Conservation (phyloP, 2,113 vertebrate species). For the Corapipo altera region DNA sequence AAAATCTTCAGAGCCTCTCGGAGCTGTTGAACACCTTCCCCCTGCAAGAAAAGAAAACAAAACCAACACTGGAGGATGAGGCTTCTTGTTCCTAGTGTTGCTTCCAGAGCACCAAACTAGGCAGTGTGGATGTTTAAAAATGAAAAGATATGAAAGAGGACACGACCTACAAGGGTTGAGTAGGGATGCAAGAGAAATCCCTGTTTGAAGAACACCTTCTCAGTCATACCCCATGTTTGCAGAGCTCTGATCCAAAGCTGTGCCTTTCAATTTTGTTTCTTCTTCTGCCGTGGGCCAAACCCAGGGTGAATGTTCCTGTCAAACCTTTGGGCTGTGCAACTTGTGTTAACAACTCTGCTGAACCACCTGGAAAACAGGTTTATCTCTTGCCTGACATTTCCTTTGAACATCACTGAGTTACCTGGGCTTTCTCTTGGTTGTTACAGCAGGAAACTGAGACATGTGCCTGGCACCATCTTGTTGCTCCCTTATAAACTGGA, state of each 20-base stretch:
- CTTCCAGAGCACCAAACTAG: neutral
- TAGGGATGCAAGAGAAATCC: neutral
- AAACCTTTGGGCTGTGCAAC: neutral
- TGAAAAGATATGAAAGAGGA: neutral
- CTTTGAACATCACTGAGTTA: neutral
- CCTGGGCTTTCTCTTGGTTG: neutral
- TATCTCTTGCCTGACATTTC: neutral
- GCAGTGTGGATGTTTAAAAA: neutral
- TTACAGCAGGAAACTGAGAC: neutral
- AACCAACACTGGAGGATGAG: neutral
- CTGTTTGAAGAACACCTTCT: neutral
- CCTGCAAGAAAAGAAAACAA: constrained; percentile 62
- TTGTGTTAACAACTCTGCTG: neutral
- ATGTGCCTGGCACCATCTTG: neutral
- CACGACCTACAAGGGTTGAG: neutral
- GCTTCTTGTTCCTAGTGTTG: neutral
- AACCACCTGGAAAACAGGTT: neutral
- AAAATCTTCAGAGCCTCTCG: constrained; percentile 98
- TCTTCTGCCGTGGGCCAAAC: neutral
- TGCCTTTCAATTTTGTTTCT: neutral
- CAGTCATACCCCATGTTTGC: neutral
- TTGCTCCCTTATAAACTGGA: neutral
- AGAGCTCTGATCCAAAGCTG: neutral
- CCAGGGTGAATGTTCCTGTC: neutral
- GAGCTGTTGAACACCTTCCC: constrained; percentile 90